Evolutionary conservation across 1,140 invertebrate species (phyloP).

Genomic region (Pseudomyrmex dendroicus): DNA sequence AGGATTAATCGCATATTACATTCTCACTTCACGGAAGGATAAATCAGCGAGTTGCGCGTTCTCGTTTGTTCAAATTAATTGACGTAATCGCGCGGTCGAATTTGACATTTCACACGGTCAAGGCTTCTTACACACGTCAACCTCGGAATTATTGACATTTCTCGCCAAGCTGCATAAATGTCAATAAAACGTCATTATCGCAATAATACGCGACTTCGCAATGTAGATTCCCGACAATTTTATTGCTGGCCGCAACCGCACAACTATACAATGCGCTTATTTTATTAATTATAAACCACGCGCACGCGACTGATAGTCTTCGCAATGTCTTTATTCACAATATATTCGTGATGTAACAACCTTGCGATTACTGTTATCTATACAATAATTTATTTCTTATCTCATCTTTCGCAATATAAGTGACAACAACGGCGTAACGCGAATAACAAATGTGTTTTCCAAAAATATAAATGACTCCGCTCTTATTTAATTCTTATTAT

Average conservation of each 20-base stretch:
- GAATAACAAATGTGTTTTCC: too few relatives aligned
- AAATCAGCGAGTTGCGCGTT: not conserved
- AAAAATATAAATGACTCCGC: too few relatives aligned
- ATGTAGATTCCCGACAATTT: not conserved
- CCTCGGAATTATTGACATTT: conserved; percentile 71
- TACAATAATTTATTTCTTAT: not conserved
- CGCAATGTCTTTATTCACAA: conserved; percentile 1
- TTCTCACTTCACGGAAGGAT: not conserved
- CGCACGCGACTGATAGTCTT: not conserved
- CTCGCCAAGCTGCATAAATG: conserved; percentile 10
- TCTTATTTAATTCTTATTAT: too few relatives aligned
- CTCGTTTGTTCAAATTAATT: not conserved
- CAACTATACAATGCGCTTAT: not conserved
- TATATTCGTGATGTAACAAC: not conserved
- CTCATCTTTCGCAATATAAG: not conserved
- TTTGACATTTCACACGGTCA: conserved; percentile 43
- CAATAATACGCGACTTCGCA: not conserved
- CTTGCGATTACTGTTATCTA: not conserved
- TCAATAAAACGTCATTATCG: not conserved
- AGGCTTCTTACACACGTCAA: conserved; percentile 8
- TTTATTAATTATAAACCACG: not conserved
- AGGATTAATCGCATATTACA: not conserved
- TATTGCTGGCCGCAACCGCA: not conserved
- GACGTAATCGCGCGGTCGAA: conserved; percentile 1
- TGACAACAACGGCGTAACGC: too few relatives aligned